Evolutionary conservation across 2,797 vertebrate genomes (phyloP).

Genomic region (Gallinago nigripennis): DNA sequence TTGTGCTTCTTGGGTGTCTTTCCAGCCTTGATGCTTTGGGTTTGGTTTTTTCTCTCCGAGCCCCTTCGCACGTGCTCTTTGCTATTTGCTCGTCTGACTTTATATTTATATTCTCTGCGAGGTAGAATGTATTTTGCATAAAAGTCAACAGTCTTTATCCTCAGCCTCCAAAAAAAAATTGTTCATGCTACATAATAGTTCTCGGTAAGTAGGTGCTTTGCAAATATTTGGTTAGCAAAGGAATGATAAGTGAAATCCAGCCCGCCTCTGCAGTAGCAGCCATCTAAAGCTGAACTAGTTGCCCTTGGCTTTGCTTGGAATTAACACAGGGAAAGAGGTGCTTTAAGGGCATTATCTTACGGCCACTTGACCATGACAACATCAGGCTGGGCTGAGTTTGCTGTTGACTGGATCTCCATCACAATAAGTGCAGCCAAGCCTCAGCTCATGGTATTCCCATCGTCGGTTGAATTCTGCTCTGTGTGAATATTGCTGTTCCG

Average conservation of each 20-base stretch:
- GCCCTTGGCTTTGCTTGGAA: background rate
- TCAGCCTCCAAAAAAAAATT: background rate
- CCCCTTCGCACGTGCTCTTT: background rate
- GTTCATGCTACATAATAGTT: background rate
- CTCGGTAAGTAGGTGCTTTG: background rate
- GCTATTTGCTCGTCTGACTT: background rate
- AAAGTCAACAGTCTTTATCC: background rate
- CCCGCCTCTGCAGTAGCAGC: background rate
- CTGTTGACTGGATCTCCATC: background rate
- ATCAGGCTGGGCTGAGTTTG: background rate
- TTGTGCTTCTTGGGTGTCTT: background rate
- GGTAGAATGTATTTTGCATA: background rate
- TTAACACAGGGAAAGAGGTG: background rate
- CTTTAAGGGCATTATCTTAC: background rate
- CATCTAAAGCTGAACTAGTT: background rate
- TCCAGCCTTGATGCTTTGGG: background rate
- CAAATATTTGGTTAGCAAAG: constrained; percentile 13
- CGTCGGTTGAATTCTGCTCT: background rate
- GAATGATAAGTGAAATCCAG: background rate
- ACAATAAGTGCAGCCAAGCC: background rate
- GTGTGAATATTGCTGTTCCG: background rate
- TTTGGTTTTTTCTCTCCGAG: background rate
- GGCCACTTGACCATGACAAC: background rate
- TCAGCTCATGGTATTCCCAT: background rate
- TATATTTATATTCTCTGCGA: background rate